Conservation (phyloP, 2,113 vertebrate species). For the Bostrychus sinensis region DNA sequence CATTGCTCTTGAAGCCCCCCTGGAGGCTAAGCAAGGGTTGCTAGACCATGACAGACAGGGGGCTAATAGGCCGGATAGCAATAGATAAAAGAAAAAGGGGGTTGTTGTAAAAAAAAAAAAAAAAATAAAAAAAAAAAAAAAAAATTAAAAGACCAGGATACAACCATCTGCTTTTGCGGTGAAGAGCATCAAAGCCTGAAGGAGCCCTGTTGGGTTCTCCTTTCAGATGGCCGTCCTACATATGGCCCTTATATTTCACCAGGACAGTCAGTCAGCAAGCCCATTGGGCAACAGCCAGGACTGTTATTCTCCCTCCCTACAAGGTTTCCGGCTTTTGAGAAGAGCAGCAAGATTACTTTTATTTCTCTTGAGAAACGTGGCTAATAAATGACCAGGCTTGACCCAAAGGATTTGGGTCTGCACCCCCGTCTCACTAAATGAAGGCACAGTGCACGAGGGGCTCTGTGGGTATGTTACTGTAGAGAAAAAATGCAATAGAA, state of each 20-base stretch:
- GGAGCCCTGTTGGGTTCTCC: constrained; percentile 76
- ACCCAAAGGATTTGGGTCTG: constrained; percentile 63
- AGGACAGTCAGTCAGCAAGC: constrained; percentile 67
- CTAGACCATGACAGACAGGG: constrained; percentile 75
- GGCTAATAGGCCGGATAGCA: constrained; percentile 79
- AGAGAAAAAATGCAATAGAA: constrained; percentile 69
- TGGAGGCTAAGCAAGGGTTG: constrained; percentile 71
- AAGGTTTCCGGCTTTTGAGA: constrained; percentile 70
- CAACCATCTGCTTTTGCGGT: constrained; percentile 83
- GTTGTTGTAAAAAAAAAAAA: constrained; percentile 53
- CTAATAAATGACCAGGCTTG: constrained; percentile 77
- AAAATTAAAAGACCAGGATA: constrained; percentile 69
- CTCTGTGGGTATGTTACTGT: constrained; percentile 62
- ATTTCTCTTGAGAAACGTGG: constrained; percentile 73
- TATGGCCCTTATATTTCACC: constrained; percentile 82
- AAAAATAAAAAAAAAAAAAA: constrained; percentile 73
- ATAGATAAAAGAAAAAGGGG: constrained; percentile 72
- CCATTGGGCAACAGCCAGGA: constrained; percentile 60
- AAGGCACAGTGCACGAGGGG: constrained; percentile 33
- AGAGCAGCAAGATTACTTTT: constrained; percentile 69
- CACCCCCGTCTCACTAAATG: constrained; percentile 50
- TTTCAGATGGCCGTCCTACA: constrained; percentile 77
- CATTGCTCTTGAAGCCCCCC: constrained; percentile 69
- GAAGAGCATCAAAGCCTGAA: constrained; percentile 81
- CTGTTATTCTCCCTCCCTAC: constrained; percentile 65